Conservation (phyloP, 1,140 invertebrate species). For the Amyelois transitella region DNA sequence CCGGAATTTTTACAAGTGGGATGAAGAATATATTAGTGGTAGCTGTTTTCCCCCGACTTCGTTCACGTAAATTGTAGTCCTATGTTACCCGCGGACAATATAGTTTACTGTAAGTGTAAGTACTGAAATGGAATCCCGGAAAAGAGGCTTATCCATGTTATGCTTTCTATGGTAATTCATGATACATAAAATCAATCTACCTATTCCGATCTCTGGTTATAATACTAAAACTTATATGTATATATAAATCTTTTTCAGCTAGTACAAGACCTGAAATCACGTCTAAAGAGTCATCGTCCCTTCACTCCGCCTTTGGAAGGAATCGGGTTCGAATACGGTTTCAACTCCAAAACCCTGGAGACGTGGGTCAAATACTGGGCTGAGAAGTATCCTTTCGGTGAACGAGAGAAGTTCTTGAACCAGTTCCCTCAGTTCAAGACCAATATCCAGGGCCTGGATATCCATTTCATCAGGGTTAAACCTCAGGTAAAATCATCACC, state of each 20-base stretch:
- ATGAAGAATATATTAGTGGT: too few species aligned
- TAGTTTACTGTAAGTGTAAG: too few species aligned
- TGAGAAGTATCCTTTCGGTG: conserved; percentile 78
- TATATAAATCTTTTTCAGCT: conserved; percentile 57
- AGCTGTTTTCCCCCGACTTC: too few species aligned
- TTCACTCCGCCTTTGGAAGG: conserved; percentile 78
- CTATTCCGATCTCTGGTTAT: too few species aligned
- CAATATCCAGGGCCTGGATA: conserved; percentile 78
- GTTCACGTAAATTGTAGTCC: too few species aligned
- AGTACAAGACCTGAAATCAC: conserved; percentile 76
- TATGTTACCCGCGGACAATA: too few species aligned
- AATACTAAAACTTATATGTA: too few species aligned
- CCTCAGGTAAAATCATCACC: conserved; percentile 9
- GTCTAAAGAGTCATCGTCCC: conserved; percentile 72
- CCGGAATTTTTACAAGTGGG: too few species aligned
- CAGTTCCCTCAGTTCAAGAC: conserved; percentile 80
- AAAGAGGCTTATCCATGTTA: too few species aligned
- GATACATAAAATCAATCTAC: too few species aligned
- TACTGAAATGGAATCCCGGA: too few species aligned
- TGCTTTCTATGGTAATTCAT: too few species aligned
- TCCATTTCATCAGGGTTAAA: conserved; percentile 77
- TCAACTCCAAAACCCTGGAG: conserved; percentile 78
- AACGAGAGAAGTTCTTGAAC: conserved; percentile 80
- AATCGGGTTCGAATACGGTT: conserved; percentile 82
- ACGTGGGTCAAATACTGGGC: conserved; percentile 80